Evolutionary conservation across 2,113 vertebrate species (phyloP).

Genomic region (Platycercus adscitus): DNA sequence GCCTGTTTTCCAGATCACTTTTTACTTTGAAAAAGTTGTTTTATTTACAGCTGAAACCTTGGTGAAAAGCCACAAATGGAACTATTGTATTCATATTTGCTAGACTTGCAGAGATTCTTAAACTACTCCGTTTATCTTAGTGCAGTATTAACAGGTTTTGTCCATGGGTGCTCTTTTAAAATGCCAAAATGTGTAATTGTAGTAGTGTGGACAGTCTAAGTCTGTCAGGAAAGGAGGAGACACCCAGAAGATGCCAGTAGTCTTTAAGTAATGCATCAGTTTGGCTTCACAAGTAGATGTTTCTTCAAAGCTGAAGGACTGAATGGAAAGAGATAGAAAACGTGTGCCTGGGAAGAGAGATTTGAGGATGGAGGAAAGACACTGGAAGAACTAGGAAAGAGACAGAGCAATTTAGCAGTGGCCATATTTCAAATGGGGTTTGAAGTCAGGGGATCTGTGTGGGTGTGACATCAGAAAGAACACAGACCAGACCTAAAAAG

Average conservation of each 20-base stretch:
- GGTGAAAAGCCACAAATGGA: background rate
- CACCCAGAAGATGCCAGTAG: background rate
- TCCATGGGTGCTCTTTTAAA: background rate
- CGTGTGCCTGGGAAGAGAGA: background rate
- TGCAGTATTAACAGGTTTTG: background rate
- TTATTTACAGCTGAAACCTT: background rate
- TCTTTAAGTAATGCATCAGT: background rate
- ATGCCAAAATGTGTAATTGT: background rate
- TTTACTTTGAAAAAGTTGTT: background rate
- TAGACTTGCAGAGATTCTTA: background rate
- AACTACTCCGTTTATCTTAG: background rate
- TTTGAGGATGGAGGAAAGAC: background rate
- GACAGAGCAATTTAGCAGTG: background rate
- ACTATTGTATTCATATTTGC: background rate
- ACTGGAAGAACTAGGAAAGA: background rate
- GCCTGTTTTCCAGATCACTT: background rate
- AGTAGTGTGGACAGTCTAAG: background rate
- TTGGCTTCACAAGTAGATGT: background rate
- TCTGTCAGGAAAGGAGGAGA: background rate
- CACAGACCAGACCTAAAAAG: background rate
- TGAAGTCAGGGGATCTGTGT: background rate
- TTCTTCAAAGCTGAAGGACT: background rate
- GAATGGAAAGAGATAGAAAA: background rate
- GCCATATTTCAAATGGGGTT: background rate
- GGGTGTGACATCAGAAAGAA: background rate